Evolutionary conservation across 2,113 vertebrate genomes (phyloP), one percentile per base, ranked within the genome.

Genomic region (Campylorhamphus procurvoides): DNA sequence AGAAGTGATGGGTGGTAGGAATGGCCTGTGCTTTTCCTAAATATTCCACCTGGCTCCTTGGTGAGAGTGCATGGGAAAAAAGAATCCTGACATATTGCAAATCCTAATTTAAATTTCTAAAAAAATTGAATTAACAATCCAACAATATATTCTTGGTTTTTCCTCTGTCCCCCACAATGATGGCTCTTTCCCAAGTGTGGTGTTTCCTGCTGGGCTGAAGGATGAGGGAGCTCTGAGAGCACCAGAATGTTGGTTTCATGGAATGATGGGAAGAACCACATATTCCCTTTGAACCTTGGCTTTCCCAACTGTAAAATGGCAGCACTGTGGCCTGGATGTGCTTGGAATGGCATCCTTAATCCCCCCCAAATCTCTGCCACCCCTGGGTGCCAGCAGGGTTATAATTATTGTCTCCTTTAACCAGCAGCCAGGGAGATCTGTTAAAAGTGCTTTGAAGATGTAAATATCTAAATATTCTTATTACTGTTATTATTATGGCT

Each of bases 211-310:
- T 29, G 20, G 23, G 18, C 10, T 67, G 71, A 33, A 71, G 31
- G 22, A 8, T 62, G 58, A 39, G 31, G 7, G 14, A 68, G 25
- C 7, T 31, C 27, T 47, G 29, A 63, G 46, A 49, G 11, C 35
- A 82, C 12, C 24, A 16, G 49, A 64, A 29, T 22, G 2, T 28
- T 75, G 24, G 7, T 64, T 64, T 14, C 27, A 29, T 76, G 49
- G 40, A 9, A 0, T 0, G 1, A 31, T 1, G 8, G 58, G 17
- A 7, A 72, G 46, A 76, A 4, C 17, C 7, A 35, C 2, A 0
- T 0, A 0, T 18, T 66, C 19, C 20, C 17, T 25, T 42, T 1
- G 1, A 33, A 6, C 4, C 15, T 90, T 62, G 28, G 33, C 55
- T 78, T 92, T 23, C 22, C 3, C 47, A 4, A 28, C 50, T 82